Base-by-base conservation (phyloP, 2,113 vertebrate genomes). In the Cyprinus carpio region DNA sequence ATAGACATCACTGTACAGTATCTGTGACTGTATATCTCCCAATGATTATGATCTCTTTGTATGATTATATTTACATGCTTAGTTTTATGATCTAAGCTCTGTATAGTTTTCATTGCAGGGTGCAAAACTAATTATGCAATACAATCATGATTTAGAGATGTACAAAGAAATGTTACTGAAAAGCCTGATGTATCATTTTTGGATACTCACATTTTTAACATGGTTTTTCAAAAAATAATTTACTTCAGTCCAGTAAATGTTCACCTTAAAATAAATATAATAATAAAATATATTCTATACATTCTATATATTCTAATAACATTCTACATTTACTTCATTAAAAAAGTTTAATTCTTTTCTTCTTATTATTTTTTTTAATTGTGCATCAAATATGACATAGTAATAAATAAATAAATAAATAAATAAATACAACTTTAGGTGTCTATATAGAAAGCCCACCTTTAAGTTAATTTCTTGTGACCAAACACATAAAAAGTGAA, bases 401-500 rank as follows among this genome's bases (percentile, higher is more conserved):
- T 11, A 23, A 54, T 54, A 18, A 18, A 51, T 51, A 51, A 18
- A 34, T 1, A 34, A 10, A 40, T 40, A 40, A 40, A 40, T 40
- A 40, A 40, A 40, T 37, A 37, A 37, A 37, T 37, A 40, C n/a
- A 15, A 67, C 3, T 18, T 1, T 11, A 37, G 31, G 18, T 20
- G 8, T 71, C 31, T 37, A 71, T 37, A 37, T 71, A 11, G 18
- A 31, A 69, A 37, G 18, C 4, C 31, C 18, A 69, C 3, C 16
- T 34, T 34, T 69, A 69, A 20, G 29, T 69, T 34, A 0, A 37
- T 37, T 92, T 90, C 89, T 90, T 92, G 87, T 91, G 91, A 56
- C 16, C 37, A 64, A 82, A 71, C 3, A 69, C 15, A 37, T 90
- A 90, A 89, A 92, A 92, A 91, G 86, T 91, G 85, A 91, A 92